Base-by-base conservation (phyloP, 2,113 vertebrate species). In the Bathybates hornii region DNA sequence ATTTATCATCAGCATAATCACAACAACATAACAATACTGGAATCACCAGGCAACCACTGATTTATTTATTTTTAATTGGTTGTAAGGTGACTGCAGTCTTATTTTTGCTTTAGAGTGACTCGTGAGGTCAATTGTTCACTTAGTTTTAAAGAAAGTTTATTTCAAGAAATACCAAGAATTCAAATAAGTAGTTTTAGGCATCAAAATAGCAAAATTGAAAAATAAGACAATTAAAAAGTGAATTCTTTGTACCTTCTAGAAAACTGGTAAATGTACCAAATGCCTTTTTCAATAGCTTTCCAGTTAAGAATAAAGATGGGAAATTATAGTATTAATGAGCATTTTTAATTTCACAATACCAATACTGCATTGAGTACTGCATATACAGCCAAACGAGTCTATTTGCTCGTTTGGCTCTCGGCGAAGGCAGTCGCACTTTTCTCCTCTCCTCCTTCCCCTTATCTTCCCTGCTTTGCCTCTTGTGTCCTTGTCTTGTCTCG, bases 101-200 rank as follows among this genome's bases (percentile, higher is more conserved):
- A 48, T 1, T 45, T 76, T 48, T 19, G 16, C 24, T 48, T 27
- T 17, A 29, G 43, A 48, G 14, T 48, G 21, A 48, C 24, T 48
- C 3, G 0, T 48, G 3, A 32, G 1, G 73, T 50, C 17, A n/a
- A 52, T 50, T 32, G 16, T 50, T 78, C 1, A 50, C 43, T 50
- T 78, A 12, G 16, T 7, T 50, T 76, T 48, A 50, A 78, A 17
- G 6, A 48, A 48, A 8, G 6, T 32, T 76, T 32, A 17, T 12
- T 76, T 32, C 5, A 76, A 76, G 24, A 11, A 76, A 76, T 76
- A 16, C 6, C 24, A 76, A 29, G 14, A 78, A 29, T 19, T 50
- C 24, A 17, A 48, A 78, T 10, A 50, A n/a, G 6, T 32, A 32
- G 45, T 12, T 32, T 50, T 78, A 32, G 0, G 16, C 24, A 50